Conservation (phyloP, 2,888 invertebrate genomes). For the Drosophila siamana region DNA sequence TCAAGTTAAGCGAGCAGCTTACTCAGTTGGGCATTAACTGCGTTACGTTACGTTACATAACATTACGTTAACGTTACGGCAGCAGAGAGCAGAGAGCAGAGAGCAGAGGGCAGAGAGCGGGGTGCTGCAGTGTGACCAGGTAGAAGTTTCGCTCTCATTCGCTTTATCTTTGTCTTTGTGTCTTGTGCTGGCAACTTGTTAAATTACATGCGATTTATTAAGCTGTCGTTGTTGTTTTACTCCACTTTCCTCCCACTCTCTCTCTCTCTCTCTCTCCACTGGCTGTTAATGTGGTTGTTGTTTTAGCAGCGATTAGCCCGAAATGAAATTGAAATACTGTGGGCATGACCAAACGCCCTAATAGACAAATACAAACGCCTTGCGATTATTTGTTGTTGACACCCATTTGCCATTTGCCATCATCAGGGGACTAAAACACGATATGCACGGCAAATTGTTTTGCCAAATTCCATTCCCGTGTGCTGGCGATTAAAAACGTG, state of each 20-base stretch:
- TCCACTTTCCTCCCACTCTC: too few relatives aligned
- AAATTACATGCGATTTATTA: conserved; percentile 62
- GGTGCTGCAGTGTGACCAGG: background rate
- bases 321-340: conserved; percentile 59
- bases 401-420: conserved; percentile 15
- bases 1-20: conserved; percentile 63
- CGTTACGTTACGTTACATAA: background rate
- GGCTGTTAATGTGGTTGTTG: conserved; percentile 23
- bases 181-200: conserved; percentile 50
- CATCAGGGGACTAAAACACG: background rate
- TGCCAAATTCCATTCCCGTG: background rate
- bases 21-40: conserved; percentile 27
- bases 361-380: conserved; percentile 66
- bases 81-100: too few relatives aligned
- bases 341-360: conserved; percentile 39
- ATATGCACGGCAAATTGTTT: background rate
- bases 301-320: conserved; percentile 66
- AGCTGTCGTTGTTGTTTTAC: conserved; percentile 36
- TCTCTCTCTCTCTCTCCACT: background rate
- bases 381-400: conserved; percentile 69
- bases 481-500: background rate
- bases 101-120: too few relatives aligned
- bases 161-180: conserved; percentile 38
- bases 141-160: conserved; percentile 39
- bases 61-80: background rate